These are phyloP conservation scores for Willisornis vidua DNA, from an alignment of 2,113 vertebrate species.

Conservation along the genomic window DNA sequence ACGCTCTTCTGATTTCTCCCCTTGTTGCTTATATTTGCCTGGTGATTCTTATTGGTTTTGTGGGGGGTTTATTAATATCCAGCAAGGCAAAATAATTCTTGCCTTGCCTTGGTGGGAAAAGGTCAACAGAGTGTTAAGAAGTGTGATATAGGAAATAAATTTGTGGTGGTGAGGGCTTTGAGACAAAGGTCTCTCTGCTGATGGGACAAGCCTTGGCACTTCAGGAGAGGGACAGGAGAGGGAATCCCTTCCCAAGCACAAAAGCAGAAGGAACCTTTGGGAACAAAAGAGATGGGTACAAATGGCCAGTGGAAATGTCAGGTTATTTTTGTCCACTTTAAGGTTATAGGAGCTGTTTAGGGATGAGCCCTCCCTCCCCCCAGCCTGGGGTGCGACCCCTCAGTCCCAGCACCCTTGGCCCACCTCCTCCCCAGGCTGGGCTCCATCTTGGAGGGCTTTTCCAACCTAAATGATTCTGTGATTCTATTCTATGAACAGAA, in stretches of 20 bases:
- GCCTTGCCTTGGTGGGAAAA: not conserved
- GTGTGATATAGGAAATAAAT: not conserved
- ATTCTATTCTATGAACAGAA: not conserved
- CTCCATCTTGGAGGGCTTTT: not conserved
- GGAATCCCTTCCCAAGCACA: not conserved
- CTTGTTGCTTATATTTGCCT: constrained; percentile 4
- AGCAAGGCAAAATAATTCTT: not conserved
- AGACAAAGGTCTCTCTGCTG: not conserved
- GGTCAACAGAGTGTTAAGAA: not conserved
- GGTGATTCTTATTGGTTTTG: not conserved
- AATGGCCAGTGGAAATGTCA: not conserved
- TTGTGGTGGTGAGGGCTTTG: not conserved
- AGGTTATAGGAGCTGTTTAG: not conserved
- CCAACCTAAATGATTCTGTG: not conserved
- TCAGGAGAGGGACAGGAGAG: not conserved
- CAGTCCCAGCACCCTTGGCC: not conserved
- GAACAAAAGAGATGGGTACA: not conserved
- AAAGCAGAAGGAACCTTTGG: not conserved
- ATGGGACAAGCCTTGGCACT: not conserved
- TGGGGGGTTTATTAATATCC: not conserved
- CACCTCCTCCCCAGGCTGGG: not conserved
- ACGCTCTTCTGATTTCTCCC: not conserved
- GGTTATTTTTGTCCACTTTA: not conserved
- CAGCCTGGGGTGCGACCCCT: not conserved
- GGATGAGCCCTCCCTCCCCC: not conserved